Base-by-base conservation (phyloP, 2,113 vertebrate genomes). In the Planiliza haematocheilus region DNA sequence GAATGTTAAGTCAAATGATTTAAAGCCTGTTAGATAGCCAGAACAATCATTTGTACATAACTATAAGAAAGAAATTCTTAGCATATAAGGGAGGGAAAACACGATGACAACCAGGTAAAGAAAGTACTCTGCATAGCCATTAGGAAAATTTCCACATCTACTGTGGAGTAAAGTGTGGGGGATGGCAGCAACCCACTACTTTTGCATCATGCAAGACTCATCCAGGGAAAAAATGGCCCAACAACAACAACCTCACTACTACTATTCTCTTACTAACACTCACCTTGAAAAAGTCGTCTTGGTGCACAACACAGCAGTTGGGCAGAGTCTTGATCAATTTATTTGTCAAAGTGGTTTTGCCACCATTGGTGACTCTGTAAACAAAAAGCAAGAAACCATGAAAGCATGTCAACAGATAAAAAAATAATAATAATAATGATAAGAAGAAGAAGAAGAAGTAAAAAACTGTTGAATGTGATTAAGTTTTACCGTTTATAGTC, bases 221-320 rank as follows among this genome's bases (percentile, higher is more conserved):
- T 2, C 10, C 16, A 52, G 18, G 21, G 24, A 52, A 53, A 1
- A 52, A 18, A 20, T 34, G 14, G 48, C 3, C 9, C 4, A 42
- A 42, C 6, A 11, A 1, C 55, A 20, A 34, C 1, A 59, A 14
- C 9, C 37, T 38, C 37, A 11, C 17, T 1, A 2, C 18, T 0
- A 18, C 0, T 10, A 50, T 50, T 16, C 0, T 1, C 4, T 58
- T 0, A 0, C 17, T 49, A n/a, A 85, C 63, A 76, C 91, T 91
- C 92, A 95, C 95, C 93, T 94, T 95, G 85, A 91, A 95, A 65
- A 95, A 95, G 88, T 94, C 93, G 73, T 95, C 95, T 58, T 95
- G 95, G 77, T 95, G 94, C 34, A 95, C 91, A 64, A 95, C 93
- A 82, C 93, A 95, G 72, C 94, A 95, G 79, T 94, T 94, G 50